A percentile compares a stretch with the other conserved stretches of the same genome.
Conservation (phyloP, 2,797 vertebrate species). For the Paedocypris micromegethes region DNA sequence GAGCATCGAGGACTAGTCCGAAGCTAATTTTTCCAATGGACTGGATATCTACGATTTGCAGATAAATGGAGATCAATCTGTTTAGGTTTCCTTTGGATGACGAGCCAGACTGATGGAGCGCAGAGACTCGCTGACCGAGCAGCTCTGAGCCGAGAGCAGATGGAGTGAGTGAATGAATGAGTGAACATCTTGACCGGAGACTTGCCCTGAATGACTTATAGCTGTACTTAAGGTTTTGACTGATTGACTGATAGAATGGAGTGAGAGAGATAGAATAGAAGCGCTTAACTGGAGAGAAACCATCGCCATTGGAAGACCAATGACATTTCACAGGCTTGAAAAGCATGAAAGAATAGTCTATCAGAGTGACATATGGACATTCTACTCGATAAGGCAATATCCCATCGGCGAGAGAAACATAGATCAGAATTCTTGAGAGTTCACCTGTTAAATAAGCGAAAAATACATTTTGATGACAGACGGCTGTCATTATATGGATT, state of each 20-base stretch:
- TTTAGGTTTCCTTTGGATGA: conserved; percentile 38
- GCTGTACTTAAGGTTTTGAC: conserved; percentile 57
- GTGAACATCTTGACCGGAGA: conserved; percentile 48
- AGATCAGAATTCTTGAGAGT: conserved; percentile 8
- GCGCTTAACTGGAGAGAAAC: conserved; percentile 53
- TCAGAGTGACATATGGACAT: conserved; percentile 62
- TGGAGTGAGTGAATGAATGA: conserved; percentile 9
- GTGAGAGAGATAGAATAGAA: conserved; percentile 51
- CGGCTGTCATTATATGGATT: conserved; percentile 33
- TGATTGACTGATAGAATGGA: conserved; percentile 53
- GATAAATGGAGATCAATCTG: conserved; percentile 53
- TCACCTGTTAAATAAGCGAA: not conserved
- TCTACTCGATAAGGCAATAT: conserved; percentile 40
- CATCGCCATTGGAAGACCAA: conserved; percentile 57
- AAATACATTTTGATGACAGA: conserved; percentile 13
- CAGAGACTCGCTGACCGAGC: conserved; percentile 48
- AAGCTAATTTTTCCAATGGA: conserved; percentile 47
- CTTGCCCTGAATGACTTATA: conserved; percentile 50
- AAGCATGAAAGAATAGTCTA: conserved; percentile 39
- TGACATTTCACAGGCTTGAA: conserved; percentile 60
- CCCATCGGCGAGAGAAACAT: conserved; percentile 46
- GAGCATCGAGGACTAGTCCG: conserved; percentile 45
- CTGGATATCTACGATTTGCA: conserved; percentile 45
- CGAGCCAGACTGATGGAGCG: conserved; percentile 37
- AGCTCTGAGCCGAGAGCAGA: conserved; percentile 23